These are phyloP conservation scores for Elegia similella DNA, from an alignment of 2,888 invertebrate genomes.

Conservation along the genomic window DNA sequence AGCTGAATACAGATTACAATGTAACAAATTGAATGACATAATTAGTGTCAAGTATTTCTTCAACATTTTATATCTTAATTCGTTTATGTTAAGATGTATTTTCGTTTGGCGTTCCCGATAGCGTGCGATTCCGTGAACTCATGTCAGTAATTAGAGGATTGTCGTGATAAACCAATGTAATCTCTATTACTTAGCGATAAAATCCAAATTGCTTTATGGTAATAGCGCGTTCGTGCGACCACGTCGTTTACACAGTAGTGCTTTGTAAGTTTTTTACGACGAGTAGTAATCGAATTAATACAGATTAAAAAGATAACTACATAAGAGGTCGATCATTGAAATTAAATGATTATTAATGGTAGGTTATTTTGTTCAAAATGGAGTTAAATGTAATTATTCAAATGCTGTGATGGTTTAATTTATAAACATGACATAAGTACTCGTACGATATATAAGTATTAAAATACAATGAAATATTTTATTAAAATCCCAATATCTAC, in stretches of 20 bases:
- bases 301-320: constrained; percentile 70
- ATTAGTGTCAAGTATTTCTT: constrained; percentile 26
- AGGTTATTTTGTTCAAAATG: neutral
- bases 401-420: neutral
- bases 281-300: constrained; percentile 77
- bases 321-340: constrained; percentile 34
- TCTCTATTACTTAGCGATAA: constrained; percentile 71
- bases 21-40: constrained; percentile 29
- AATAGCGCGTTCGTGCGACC: constrained; percentile 54
- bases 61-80: constrained; percentile 33
- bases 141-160: constrained; percentile 65
- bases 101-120: constrained; percentile 39
- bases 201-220: constrained; percentile 72
- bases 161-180: constrained; percentile 69
- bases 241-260: constrained; percentile 62
- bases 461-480: no score
- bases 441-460: no score
- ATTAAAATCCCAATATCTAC: no score
- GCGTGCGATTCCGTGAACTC: constrained; percentile 55
- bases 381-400: neutral
- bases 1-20: constrained; percentile 25
- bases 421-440: no score
- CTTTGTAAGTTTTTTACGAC: constrained; percentile 72
- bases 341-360: constrained; percentile 28
- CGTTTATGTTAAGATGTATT: constrained; percentile 38